Base-by-base conservation (phyloP, 2,797 vertebrate genomes). In the Pseudochaenichthys georgianus region DNA sequence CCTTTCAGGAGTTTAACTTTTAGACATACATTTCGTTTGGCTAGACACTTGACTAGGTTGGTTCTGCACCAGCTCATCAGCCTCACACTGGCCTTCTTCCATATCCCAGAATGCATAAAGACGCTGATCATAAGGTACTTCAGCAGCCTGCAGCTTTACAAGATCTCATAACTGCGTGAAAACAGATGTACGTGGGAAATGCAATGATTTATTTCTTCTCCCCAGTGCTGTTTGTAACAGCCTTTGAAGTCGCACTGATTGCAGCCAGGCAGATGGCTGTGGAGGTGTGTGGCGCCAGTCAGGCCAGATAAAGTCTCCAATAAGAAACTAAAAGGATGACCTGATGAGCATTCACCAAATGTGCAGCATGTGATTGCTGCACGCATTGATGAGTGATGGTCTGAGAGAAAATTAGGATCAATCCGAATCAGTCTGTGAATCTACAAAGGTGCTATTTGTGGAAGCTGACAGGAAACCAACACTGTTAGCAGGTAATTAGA, bases 181-280 rank as follows among this genome's bases (percentile, higher is more conserved):
- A 81, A 72, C 61, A 81, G 68, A 83, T 65, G 70, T 57, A 76
- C 77, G 68, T 53, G 57, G 41, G 65, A 80, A 77, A 46, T 66
- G 64, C 65, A 63, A 0, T 58, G 59, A 47, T 57, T 70, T 61
- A 11, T 77, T 79, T 77, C 47, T 68, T 78, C 57, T 79, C 71
- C 66, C 54, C 55, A 12, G 48, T 55, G 71, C 55, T 61, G 50
- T 66, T 58, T 70, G 48, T 69, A 52, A 50, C 46, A 68, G 75
- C 21, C 77, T 86, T 86, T 85, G 64, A 85, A 85, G 71, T 80
- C 54, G 11, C 51, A n/a, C 67, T 77, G 73, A 88, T 88, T 81
- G 72, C 46, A 72, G 75, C 10, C 0, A 50, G 50, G 61, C 73
- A 77, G 69, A 87, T 78, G 73, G 71, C 54, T 41, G 17, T 38